Evolutionary conservation across 2,888 invertebrate genomes (phyloP).

Genomic region (Xestia rhomboidea): DNA sequence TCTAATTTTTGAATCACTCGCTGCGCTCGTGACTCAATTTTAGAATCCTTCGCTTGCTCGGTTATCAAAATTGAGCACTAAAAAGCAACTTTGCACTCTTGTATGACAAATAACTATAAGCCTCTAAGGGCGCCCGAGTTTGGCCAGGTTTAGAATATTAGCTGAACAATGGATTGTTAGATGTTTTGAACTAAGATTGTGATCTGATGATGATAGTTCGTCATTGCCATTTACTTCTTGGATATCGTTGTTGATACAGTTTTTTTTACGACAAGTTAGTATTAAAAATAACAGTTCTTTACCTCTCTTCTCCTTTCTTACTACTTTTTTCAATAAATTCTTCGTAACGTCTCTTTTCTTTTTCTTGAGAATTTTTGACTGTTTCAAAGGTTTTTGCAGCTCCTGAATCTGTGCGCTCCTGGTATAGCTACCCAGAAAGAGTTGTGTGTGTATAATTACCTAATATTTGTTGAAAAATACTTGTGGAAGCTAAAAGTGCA

Average conservation of each 20-base stretch:
- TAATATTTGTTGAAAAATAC: background rate
- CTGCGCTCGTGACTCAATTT: no score
- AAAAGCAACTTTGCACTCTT: no score
- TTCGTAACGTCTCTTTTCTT: conserved; percentile 70
- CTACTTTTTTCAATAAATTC: conserved; percentile 74
- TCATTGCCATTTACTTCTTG: background rate
- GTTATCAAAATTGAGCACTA: no score
- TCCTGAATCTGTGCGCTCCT: conserved; percentile 61
- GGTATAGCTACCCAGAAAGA: conserved; percentile 64
- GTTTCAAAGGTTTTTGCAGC: conserved; percentile 66
- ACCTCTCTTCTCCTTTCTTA: conserved; percentile 66
- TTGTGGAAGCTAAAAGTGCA: background rate
- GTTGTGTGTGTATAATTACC: background rate
- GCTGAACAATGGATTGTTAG: background rate
- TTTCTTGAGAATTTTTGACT: conserved; percentile 68
- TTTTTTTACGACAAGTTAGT: background rate
- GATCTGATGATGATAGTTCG: background rate
- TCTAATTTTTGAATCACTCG: no score
- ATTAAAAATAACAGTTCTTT: conserved; percentile 17
- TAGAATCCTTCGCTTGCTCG: no score
- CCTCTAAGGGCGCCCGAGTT: background rate
- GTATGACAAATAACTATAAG: no score
- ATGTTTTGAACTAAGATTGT: background rate
- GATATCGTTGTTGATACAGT: background rate
- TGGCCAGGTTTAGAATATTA: background rate